Conservation (phyloP, 1,140 invertebrate genomes). For the Papilio aristodemus region DNA sequence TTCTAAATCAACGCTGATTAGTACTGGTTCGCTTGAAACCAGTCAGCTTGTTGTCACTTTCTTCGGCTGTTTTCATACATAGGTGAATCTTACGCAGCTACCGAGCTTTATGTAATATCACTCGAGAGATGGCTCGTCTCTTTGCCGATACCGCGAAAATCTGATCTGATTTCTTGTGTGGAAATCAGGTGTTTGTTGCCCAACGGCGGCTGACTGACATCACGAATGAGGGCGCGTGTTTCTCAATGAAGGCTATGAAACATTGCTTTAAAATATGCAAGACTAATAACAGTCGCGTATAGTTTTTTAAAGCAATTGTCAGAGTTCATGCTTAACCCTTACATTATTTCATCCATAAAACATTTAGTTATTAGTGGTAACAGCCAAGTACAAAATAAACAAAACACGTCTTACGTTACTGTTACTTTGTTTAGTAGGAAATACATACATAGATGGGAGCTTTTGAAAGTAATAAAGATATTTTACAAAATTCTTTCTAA, state of each 20-base stretch:
- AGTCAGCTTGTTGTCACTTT: slow-evolving; percentile 60
- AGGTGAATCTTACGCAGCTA: slow-evolving; percentile 44
- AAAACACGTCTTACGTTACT: background rate
- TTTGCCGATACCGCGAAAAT: slow-evolving; percentile 53
- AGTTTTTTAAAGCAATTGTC: slow-evolving; percentile 44
- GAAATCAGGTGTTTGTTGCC: slow-evolving; percentile 74
- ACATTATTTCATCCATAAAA: background rate
- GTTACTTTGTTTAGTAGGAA: too few relatives aligned
- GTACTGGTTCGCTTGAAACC: slow-evolving; percentile 40
- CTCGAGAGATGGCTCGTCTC: slow-evolving; percentile 37
- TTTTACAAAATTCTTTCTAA: background rate
- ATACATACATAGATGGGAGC: too few relatives aligned
- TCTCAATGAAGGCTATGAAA: slow-evolving; percentile 77
- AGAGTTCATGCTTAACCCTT: background rate
- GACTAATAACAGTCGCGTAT: slow-evolving; percentile 56
- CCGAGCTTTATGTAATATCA: slow-evolving; percentile 54
- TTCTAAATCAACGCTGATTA: slow-evolving; percentile 25
- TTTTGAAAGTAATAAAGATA: background rate
- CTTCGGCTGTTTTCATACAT: slow-evolving; percentile 60
- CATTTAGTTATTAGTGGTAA: background rate
- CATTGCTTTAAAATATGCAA: slow-evolving; percentile 75
- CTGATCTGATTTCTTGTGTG: slow-evolving; percentile 71
- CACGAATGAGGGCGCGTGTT: slow-evolving; percentile 75
- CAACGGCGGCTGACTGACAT: slow-evolving; percentile 67
- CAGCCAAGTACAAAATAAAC: background rate